phyloP scores from a whole-genome alignment of 2,888 invertebrate species.

The Nematopogon swammerdamellus region DNA sequence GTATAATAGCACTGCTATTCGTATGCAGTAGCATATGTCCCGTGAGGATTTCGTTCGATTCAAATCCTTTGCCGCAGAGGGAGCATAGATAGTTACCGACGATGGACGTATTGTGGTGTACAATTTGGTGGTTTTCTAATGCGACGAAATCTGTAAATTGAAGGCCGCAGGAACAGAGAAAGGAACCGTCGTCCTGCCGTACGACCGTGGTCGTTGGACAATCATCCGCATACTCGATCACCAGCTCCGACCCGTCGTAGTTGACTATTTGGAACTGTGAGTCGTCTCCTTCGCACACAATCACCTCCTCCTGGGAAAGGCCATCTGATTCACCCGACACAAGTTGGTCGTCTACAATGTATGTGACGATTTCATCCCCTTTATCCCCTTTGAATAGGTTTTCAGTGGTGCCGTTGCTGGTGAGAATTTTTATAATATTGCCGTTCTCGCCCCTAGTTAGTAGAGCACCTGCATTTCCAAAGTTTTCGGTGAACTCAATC shows the following conservation, averaged over 20 bases:
- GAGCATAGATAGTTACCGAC: slow-evolving; percentile 37
- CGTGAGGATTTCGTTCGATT: slow-evolving; percentile 38
- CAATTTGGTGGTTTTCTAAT: slow-evolving; percentile 41
- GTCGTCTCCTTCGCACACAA: slow-evolving; percentile 28
- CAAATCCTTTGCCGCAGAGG: slow-evolving; percentile 46
- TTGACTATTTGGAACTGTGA: slow-evolving; percentile 41
- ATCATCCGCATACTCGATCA: slow-evolving; percentile 46
- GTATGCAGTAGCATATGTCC: slow-evolving; percentile 46
- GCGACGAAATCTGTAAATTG: slow-evolving; percentile 34
- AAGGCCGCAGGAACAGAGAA: slow-evolving; percentile 44
- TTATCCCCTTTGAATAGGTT: not conserved
- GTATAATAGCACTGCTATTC: slow-evolving; percentile 25
- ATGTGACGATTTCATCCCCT: slow-evolving; percentile 20
- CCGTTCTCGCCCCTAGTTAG: not conserved
- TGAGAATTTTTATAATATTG: slow-evolving; percentile 34
- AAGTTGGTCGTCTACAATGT: slow-evolving; percentile 28
- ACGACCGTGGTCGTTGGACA: slow-evolving; percentile 35
- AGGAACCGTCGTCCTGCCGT: slow-evolving; percentile 40
- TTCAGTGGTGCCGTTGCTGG: slow-evolving; percentile 21
- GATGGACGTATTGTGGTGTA: slow-evolving; percentile 25
- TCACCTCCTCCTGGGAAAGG: slow-evolving; percentile 29
- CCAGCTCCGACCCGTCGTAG: slow-evolving; percentile 41
- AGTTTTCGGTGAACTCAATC: not conserved
- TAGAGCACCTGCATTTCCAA: not conserved
- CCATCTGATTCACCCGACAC: slow-evolving; percentile 24